phyloP scores from a whole-genome alignment of 1,140 invertebrate genomes.

The Semibalanus balanoides region DNA sequence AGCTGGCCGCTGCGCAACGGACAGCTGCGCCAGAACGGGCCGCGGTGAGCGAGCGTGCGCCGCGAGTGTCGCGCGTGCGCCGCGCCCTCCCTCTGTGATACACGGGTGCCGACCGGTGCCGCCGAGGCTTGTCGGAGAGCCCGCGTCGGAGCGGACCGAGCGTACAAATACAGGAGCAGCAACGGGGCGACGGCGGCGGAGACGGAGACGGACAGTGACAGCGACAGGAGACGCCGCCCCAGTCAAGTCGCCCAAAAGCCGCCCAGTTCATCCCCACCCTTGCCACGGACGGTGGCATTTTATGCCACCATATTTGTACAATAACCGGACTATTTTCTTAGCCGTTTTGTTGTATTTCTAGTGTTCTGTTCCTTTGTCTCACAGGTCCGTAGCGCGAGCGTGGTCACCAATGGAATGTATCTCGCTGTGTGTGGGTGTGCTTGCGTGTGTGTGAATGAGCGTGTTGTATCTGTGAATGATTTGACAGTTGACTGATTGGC shows the following conservation, averaged over 20 bases:
- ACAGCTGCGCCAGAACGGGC: neutral
- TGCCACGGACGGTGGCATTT: neutral
- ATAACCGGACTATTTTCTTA: neutral
- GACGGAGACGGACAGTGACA: too few relatives aligned
- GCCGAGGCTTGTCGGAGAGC: too few relatives aligned
- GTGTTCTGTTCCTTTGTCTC: neutral
- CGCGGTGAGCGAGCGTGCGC: neutral
- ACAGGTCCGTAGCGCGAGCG: neutral
- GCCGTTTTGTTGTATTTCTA: constrained; percentile 2
- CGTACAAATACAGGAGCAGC: too few relatives aligned
- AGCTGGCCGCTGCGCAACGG: neutral
- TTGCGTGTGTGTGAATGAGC: neutral
- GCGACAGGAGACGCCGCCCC: too few relatives aligned
- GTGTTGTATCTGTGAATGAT: neutral
- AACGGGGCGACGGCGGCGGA: too few relatives aligned
- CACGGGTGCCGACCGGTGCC: neutral
- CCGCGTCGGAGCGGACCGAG: too few relatives aligned
- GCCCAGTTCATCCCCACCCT: neutral
- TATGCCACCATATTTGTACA: neutral
- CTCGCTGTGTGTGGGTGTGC: neutral
- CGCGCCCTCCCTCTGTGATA: neutral
- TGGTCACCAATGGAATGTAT: neutral
- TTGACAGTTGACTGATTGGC: neutral
- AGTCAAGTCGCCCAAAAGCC: neutral
- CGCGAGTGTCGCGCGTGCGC: too few relatives aligned